Percentiles rank a stretch among this genome's conserved stretches.
phyloP scores from a whole-genome alignment of 2,113 vertebrate species.

The Bettongia penicillata region DNA sequence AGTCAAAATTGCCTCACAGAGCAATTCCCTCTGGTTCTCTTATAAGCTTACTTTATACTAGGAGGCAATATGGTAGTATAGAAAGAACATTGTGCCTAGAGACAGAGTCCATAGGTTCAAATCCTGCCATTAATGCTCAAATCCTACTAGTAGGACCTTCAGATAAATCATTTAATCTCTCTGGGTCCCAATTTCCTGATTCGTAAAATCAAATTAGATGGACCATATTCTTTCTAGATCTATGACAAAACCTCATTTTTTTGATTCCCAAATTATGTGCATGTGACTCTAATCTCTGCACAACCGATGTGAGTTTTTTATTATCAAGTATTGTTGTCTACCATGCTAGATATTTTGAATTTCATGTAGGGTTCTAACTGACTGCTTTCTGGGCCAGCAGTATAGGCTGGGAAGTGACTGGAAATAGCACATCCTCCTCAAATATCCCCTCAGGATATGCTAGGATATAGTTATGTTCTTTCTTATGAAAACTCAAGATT shows the following conservation, averaged over 20 bases:
- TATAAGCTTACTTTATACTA: background rate
- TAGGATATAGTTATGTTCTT: background rate
- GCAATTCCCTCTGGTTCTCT: background rate
- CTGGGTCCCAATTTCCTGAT: background rate
- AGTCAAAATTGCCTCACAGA: background rate
- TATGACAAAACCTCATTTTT: background rate
- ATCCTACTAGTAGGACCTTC: background rate
- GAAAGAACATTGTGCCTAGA: background rate
- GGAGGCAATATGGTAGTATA: background rate
- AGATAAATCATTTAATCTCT: background rate
- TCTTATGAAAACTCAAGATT: conserved; percentile 1
- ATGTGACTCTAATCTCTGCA: background rate
- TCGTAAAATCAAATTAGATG: background rate
- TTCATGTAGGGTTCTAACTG: background rate
- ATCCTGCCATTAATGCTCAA: background rate
- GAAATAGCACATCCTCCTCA: background rate
- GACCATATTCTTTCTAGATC: background rate
- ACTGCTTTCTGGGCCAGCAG: background rate
- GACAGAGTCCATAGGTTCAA: background rate
- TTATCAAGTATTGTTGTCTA: background rate
- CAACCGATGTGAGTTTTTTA: background rate
- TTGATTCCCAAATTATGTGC: background rate
- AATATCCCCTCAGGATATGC: background rate
- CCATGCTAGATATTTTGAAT: background rate
- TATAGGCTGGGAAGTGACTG: background rate